These are phyloP conservation scores for Melanophora roralis DNA, from an alignment of 2,888 invertebrate genomes.

Conservation along the genomic window DNA sequence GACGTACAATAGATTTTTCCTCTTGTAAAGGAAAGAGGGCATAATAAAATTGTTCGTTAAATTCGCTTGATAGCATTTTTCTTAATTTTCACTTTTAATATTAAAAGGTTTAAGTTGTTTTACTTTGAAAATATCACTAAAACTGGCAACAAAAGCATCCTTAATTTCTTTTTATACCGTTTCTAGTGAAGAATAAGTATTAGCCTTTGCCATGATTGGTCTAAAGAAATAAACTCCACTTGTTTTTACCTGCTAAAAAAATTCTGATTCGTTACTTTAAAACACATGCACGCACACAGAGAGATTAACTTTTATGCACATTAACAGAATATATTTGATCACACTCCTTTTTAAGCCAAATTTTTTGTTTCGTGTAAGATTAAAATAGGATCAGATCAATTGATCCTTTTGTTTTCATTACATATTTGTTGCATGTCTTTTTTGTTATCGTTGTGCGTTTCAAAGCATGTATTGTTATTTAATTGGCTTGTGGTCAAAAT, in stretches of 20 bases:
- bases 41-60: constrained; percentile 54
- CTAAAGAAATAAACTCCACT: constrained; percentile 38
- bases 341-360: constrained; percentile 14
- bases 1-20: background rate
- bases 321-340: background rate
- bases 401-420: constrained; percentile 35
- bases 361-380: constrained; percentile 35
- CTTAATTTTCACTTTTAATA: background rate
- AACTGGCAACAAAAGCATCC: constrained; percentile 49
- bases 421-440: constrained; percentile 36
- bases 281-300: background rate
- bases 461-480: constrained; percentile 55
- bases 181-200: background rate
- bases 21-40: constrained; percentile 3
- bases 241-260: constrained; percentile 46
- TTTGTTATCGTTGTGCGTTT: constrained; percentile 51
- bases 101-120: background rate
- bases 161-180: constrained; percentile 58
- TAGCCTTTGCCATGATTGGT: constrained; percentile 60
- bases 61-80: constrained; percentile 63
- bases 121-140: constrained; percentile 27
- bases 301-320: background rate
- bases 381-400: background rate
- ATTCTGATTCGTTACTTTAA: constrained; percentile 59
- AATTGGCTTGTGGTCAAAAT: constrained; percentile 75